These are phyloP conservation scores for Tragopan temminckii DNA, from an alignment of 2,797 vertebrate genomes.

Conservation along the genomic window DNA sequence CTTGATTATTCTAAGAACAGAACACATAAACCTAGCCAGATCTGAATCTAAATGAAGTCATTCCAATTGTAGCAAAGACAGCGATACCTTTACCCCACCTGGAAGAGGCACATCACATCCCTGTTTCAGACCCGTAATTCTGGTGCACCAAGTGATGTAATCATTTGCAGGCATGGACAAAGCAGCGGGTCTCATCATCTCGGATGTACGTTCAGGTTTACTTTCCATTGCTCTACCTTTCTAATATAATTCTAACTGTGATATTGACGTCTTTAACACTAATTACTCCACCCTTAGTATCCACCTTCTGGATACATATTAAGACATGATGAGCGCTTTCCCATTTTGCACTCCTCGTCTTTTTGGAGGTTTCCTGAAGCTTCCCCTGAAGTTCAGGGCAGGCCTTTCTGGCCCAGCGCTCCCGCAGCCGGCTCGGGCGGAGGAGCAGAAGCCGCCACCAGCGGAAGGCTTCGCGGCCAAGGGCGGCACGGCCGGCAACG, in stretches of 20 bases:
- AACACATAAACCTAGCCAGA: not conserved
- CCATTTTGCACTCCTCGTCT: not conserved
- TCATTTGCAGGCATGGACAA: not conserved
- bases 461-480: not conserved
- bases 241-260: not conserved
- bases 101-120: not conserved
- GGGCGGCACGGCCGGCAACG: fast-evolving
- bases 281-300: conserved; percentile 26
- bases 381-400: not conserved
- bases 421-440: fast-evolving
- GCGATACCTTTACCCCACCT: not conserved
- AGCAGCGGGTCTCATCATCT: not conserved
- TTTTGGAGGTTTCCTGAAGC: conserved; percentile 23
- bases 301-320: conserved; percentile 21
- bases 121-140: not conserved
- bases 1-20: not conserved
- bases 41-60: not conserved
- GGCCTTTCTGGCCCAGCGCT: not conserved
- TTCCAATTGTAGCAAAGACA: not conserved
- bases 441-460: not conserved
- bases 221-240: not conserved
- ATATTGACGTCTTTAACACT: conserved; percentile 27
- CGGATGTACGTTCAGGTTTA: not conserved
- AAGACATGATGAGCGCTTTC: not conserved
- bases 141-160: not conserved